A percentile compares a stretch with the other conserved stretches of the same genome.
Conservation (phyloP, 2,888 invertebrate genomes). For the Physocephala rufipes region DNA sequence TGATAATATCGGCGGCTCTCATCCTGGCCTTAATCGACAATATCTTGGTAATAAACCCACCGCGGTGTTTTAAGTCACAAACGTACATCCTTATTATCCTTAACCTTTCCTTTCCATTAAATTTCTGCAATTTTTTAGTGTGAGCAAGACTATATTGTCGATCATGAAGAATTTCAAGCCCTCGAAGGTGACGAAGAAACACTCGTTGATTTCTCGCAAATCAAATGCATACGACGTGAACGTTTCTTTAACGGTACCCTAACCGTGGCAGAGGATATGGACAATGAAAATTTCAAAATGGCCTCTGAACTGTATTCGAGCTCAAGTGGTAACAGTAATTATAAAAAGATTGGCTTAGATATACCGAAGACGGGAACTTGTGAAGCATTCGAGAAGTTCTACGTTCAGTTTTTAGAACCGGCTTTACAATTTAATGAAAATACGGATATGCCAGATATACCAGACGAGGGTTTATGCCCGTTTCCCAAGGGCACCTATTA, state of each 20-base stretch:
- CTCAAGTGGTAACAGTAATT: slow-evolving; percentile 54
- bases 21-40: too few species aligned
- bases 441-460: slow-evolving; percentile 53
- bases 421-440: slow-evolving; percentile 52
- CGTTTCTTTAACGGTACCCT: slow-evolving; percentile 54
- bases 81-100: too few species aligned
- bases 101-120: too few species aligned
- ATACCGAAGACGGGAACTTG: slow-evolving; percentile 55
- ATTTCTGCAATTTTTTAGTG: slow-evolving; percentile 14
- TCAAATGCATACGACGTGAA: slow-evolving; percentile 50
- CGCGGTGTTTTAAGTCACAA: too few species aligned
- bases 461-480: slow-evolving; percentile 53
- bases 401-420: slow-evolving; percentile 54
- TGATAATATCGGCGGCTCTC: too few species aligned
- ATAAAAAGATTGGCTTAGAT: slow-evolving; percentile 54
- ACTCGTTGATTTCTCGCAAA: slow-evolving; percentile 45
- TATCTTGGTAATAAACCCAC: too few species aligned
- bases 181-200: slow-evolving; percentile 52
- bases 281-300: slow-evolving; percentile 52
- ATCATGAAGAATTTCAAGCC: slow-evolving; percentile 51
- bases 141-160: slow-evolving; percentile 51
- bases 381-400: slow-evolving; percentile 57
- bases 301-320: slow-evolving; percentile 53
- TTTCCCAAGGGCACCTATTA: slow-evolving; percentile 55
- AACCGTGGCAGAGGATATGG: slow-evolving; percentile 51